Conservation (phyloP, 2,113 vertebrate species). For the Junco hyemalis region DNA sequence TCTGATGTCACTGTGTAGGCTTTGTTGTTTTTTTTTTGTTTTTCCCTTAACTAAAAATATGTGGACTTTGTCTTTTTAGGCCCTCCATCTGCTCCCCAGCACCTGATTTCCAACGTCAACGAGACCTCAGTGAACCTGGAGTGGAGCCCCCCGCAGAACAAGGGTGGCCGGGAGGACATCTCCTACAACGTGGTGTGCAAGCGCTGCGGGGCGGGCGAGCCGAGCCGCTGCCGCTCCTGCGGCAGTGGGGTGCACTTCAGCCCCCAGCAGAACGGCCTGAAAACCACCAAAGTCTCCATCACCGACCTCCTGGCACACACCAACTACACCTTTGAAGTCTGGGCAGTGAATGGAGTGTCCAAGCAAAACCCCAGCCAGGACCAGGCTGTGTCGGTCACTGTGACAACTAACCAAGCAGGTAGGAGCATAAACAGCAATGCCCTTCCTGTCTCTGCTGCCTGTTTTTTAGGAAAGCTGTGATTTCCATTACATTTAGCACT, state of each 20-base stretch:
- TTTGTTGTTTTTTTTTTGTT: too few species aligned
- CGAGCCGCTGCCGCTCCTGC: conserved; percentile 85
- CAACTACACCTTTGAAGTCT: conserved; percentile 98
- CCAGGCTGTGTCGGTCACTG: conserved; percentile 92
- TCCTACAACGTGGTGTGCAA: conserved; percentile 95
- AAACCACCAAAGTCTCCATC: conserved; percentile 89
- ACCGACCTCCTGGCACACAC: conserved; percentile 96
- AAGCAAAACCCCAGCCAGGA: conserved; percentile 89
- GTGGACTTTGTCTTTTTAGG: conserved; percentile 67
- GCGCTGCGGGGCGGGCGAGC: conserved; percentile 81
- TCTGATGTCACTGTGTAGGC: background rate
- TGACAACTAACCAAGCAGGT: conserved; percentile 99
- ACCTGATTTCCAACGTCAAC: conserved; percentile 97
- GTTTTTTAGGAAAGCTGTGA: background rate
- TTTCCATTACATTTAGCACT: background rate
- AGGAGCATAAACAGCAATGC: conserved; percentile 35
- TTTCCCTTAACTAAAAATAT: background rate
- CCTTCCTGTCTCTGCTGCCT: background rate
- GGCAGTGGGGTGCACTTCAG: conserved; percentile 91
- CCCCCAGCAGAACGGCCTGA: conserved; percentile 90
- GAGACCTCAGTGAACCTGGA: conserved; percentile 97
- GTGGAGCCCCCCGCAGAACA: conserved; percentile 89
- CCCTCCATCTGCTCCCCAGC: conserved; percentile 90
- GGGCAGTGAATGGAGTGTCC: conserved; percentile 95
- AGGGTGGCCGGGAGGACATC: conserved; percentile 90